Percentiles rank a stretch among this genome's conserved stretches.
phyloP scores from a whole-genome alignment of 2,113 vertebrate genomes.

The Semnornis frantzii region DNA sequence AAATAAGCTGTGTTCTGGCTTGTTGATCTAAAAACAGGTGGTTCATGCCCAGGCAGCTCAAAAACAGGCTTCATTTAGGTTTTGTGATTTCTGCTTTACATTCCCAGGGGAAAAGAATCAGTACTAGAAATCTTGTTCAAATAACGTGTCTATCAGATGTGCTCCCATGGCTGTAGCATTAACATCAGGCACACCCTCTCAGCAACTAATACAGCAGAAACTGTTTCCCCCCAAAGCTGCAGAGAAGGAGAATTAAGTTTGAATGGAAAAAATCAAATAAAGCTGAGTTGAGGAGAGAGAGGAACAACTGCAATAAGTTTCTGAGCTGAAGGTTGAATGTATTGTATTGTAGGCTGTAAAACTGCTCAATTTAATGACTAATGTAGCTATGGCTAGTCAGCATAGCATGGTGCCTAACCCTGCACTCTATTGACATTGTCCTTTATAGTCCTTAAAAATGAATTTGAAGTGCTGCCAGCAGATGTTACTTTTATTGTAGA shows the following conservation, averaged over 20 bases:
- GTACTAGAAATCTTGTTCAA: background rate
- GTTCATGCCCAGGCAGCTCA: background rate
- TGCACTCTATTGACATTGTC: background rate
- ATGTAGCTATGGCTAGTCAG: background rate
- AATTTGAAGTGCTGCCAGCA: background rate
- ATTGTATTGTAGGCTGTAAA: background rate
- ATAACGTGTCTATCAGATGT: background rate
- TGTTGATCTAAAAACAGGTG: background rate
- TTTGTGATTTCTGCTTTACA: background rate
- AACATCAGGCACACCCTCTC: background rate
- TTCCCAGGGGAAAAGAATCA: too few relatives aligned
- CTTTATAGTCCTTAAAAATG: background rate
- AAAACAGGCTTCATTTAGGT: background rate
- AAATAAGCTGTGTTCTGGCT: background rate
- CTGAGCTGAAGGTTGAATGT: background rate
- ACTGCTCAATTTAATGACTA: background rate
- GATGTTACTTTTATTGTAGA: background rate
- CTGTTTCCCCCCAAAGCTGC: background rate
- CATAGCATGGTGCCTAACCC: background rate
- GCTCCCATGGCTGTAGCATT: background rate
- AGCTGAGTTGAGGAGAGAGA: background rate
- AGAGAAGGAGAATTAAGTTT: background rate
- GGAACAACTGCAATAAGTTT: background rate
- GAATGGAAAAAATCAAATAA: constrained; percentile 25
- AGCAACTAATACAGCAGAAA: background rate